Evolutionary conservation across 2,797 vertebrate genomes (phyloP).

Genomic region (Sternotherus odoratus): DNA sequence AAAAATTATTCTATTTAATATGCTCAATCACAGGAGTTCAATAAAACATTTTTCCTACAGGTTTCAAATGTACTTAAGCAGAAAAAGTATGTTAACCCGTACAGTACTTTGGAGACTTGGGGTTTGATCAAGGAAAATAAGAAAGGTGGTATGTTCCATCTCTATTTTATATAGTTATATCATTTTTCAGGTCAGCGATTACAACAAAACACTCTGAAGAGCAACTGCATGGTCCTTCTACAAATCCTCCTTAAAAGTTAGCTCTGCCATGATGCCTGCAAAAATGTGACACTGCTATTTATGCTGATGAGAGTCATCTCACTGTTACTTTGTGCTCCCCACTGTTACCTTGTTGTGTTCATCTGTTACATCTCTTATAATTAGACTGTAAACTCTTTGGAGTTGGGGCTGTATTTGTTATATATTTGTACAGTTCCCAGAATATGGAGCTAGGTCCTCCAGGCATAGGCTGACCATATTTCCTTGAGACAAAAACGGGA

Average conservation of each 20-base stretch:
- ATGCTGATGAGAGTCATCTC: background rate
- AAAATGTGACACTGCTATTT: background rate
- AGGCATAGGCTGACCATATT: too few relatives aligned
- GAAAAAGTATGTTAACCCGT: conserved; percentile 40
- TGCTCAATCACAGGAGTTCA: background rate
- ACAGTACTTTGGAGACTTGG: background rate
- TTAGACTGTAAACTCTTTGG: background rate
- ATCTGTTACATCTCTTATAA: background rate
- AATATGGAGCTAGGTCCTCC: too few relatives aligned
- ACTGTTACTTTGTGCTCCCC: background rate
- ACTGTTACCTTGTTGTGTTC: background rate
- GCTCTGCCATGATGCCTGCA: background rate
- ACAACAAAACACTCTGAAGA: conserved; percentile 18
- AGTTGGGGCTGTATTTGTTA: background rate
- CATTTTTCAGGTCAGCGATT: background rate
- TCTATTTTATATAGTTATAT: conserved; percentile 2
- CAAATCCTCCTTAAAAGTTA: conserved; percentile 1
- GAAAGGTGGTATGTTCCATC: conserved; percentile 21
- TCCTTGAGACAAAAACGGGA: too few relatives aligned
- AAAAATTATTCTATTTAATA: too few relatives aligned
- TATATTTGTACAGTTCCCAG: background rate
- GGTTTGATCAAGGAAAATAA: conserved; percentile 13
- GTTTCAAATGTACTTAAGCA: conserved; percentile 51
- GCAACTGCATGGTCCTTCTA: conserved; percentile 36
- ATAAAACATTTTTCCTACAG: conserved; percentile 17